Percentiles rank a stretch among this genome's conserved stretches.
These are phyloP conservation scores for Tillus elongatus DNA, from an alignment of 2,888 invertebrate genomes.

Conservation along the genomic window DNA sequence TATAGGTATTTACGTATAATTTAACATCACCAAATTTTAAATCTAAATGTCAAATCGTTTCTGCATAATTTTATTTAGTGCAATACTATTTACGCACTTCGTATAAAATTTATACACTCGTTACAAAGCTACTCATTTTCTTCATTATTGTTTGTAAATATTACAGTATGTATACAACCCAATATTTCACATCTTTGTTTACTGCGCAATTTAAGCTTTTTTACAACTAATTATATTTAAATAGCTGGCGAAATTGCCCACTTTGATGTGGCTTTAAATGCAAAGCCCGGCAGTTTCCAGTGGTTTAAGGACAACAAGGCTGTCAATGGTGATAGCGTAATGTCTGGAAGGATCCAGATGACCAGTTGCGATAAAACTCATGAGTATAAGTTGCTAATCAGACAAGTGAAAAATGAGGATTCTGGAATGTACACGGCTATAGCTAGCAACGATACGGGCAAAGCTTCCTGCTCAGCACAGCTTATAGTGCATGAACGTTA, in stretches of 20 bases:
- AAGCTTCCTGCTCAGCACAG: conserved; percentile 77
- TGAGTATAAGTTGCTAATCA: conserved; percentile 62
- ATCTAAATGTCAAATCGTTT: too few species aligned
- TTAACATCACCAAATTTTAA: too few species aligned
- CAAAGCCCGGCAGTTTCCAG: conserved; percentile 56
- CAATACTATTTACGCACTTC: too few species aligned
- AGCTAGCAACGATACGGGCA: conserved; percentile 72
- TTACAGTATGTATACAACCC: too few species aligned
- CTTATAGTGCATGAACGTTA: conserved; percentile 78
- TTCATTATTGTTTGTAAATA: too few species aligned
- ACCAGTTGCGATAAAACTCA: conserved; percentile 51
- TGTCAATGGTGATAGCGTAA: conserved; percentile 57
- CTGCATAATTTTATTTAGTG: too few species aligned
- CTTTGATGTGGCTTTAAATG: conserved; percentile 68
- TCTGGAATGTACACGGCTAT: conserved; percentile 85
- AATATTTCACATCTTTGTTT: not conserved
- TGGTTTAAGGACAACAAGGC: conserved; percentile 87
- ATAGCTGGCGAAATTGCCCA: conserved; percentile 74
- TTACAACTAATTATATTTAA: conserved; percentile 8
- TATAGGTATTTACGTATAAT: too few species aligned
- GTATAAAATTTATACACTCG: too few species aligned
- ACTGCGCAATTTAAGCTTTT: not conserved
- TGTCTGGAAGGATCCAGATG: conserved; percentile 61
- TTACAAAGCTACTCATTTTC: too few species aligned
- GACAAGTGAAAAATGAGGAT: conserved; percentile 67